Evolutionary conservation across 2,797 vertebrate genomes (phyloP).

Genomic region (Apodemus agrarius): DNA sequence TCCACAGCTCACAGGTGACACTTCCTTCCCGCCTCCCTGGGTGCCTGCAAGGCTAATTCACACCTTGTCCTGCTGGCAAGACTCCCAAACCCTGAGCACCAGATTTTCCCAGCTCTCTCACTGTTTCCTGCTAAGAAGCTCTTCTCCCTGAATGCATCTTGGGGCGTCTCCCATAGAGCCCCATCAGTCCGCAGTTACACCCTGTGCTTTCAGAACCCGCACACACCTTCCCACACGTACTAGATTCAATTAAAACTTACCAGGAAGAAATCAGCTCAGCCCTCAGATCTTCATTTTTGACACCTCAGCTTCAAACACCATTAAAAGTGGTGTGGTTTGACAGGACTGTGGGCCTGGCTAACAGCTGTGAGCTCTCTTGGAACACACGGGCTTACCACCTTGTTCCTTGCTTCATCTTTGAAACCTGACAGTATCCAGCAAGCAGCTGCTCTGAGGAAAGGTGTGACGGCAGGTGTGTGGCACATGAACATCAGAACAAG

Average conservation of each 20-base stretch:
- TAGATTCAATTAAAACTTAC: slow-evolving; percentile 53
- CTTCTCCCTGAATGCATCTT: not conserved
- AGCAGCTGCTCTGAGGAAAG: not conserved
- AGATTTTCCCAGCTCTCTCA: not conserved
- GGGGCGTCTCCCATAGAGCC: not conserved
- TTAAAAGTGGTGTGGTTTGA: slow-evolving; percentile 6
- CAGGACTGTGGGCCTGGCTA: not conserved
- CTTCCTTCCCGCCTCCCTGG: not conserved
- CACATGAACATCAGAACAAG: not conserved
- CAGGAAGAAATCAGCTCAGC: slow-evolving; percentile 7
- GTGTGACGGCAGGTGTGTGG: accelerated
- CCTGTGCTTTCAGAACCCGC: slow-evolving; percentile 24
- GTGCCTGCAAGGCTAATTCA: not conserved
- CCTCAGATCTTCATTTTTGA: slow-evolving; percentile 31
- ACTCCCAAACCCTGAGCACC: not conserved
- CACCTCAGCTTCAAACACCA: slow-evolving; percentile 22
- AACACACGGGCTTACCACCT: not conserved
- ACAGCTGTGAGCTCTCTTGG: not conserved
- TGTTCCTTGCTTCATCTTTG: not conserved
- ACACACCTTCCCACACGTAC: not conserved
- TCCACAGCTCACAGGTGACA: not conserved
- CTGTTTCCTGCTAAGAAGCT: not conserved
- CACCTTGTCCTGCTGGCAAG: not conserved
- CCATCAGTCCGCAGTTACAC: slow-evolving; percentile 59
- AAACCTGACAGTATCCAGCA: not conserved